Evolutionary conservation across 2,888 invertebrate genomes (phyloP), one percentile per base, ranked within the genome.

Genomic region (Melanargia galathea): DNA sequence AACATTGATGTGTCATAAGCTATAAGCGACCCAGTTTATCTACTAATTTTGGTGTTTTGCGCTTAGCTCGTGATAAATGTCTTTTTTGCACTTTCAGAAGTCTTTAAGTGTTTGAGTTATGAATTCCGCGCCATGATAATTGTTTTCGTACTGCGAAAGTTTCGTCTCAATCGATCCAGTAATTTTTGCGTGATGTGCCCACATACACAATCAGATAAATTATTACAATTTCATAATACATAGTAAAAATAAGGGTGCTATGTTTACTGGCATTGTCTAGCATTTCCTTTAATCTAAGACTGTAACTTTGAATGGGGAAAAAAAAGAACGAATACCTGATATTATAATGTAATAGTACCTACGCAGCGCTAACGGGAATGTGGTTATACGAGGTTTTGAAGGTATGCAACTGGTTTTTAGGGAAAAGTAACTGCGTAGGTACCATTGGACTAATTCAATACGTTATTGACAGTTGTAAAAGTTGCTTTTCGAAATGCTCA

Each of bases 281-380:
- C 20, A 18, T 10, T 52, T 52, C 13, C 20, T 13, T 35, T 35
- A 35, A 18, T 52, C 30, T 52, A 52, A 52, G 35, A 20, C 35
- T 18, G 51, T 11, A 20, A 11, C 33, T 35, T 52, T 1, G 52
- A 6, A 52, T 6, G 33, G 38, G n/a, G 55, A 46, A 62, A 68
- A 63, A 8, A 30, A 65, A 55, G 2, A 66, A 63, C 48, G 38
- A 65, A 60, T 64, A 66, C 65, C 57, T 66, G 56, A 69, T 24
- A 40, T 43, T 38, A n/a, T 38, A 38, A 38, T 49, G 66, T 66
- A 63, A 66, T 62, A 60, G 64, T 67, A 52, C 58, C 58, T 58
- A 65, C 60, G 63, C 62, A 51, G 55, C 57, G 46, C 26, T 66
- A 62, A 63, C 62, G 63, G 70, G 68, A 70, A 68, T 70, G 68